phyloP scores from a whole-genome alignment of 2,797 vertebrate genomes.

The Chaetophractus vellerosus region DNA sequence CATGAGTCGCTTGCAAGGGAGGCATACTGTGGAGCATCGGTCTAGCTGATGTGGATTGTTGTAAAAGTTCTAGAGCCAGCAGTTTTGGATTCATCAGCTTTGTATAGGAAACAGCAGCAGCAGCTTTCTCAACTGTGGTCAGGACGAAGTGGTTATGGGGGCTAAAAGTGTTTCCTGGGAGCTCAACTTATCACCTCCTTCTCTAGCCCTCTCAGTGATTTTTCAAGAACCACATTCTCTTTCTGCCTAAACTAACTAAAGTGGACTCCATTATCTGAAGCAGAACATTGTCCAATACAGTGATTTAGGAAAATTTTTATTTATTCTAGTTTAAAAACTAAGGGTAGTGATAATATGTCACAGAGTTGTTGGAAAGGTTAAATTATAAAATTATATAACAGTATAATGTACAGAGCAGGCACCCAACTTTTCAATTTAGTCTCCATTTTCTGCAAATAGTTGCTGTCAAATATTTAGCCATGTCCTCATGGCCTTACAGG shows the following conservation, averaged over 20 bases:
- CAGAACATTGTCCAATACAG: background rate
- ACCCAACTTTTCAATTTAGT: background rate
- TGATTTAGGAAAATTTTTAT: background rate
- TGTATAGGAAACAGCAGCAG: background rate
- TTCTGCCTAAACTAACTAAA: background rate
- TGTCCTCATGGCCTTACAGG: background rate
- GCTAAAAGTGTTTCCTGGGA: background rate
- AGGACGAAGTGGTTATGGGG: background rate
- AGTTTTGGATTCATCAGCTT: background rate
- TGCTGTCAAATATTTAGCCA: background rate
- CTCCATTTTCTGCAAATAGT: background rate
- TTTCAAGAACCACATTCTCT: background rate
- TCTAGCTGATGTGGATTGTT: background rate
- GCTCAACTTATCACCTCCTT: background rate
- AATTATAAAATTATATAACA: background rate
- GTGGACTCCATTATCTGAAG: background rate
- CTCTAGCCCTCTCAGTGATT: background rate
- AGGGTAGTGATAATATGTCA: background rate
- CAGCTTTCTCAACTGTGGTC: background rate
- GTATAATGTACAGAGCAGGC: background rate
- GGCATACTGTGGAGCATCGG: background rate
- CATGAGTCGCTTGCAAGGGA: no score
- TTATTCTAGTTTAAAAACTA: conserved; percentile 10
- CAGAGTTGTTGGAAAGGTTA: conserved; percentile 2
- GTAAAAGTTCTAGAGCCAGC: background rate